Percentiles rank a stretch among this genome's conserved stretches.
phyloP scores from a whole-genome alignment of 2,888 invertebrate genomes.

The Ophion ellenae region DNA sequence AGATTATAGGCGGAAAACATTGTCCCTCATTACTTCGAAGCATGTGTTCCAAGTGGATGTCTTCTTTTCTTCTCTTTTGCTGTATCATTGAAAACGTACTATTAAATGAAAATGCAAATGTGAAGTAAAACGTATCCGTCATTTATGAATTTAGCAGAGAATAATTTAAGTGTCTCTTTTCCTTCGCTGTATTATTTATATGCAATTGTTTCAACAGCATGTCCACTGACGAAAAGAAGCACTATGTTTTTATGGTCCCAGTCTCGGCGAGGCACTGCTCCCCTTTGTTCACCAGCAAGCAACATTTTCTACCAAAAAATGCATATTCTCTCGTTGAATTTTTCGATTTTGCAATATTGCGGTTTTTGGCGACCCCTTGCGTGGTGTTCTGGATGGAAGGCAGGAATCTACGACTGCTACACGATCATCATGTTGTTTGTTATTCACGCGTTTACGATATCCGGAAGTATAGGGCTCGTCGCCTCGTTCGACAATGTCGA shows the following conservation, averaged over 20 bases:
- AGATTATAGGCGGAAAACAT: not conserved
- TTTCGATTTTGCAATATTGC: slow-evolving; percentile 52
- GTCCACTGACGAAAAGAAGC: not conserved
- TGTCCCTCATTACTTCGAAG: not conserved
- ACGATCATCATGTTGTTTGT: slow-evolving; percentile 51
- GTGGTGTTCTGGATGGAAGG: slow-evolving; percentile 58
- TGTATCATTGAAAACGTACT: not conserved
- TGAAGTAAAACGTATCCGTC: not conserved
- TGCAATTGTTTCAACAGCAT: not conserved
- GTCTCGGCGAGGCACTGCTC: not conserved
- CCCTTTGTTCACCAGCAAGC: not conserved
- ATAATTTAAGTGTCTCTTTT: not conserved
- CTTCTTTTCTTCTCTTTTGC: not conserved
- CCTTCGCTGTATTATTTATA: not conserved
- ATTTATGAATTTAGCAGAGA: not conserved
- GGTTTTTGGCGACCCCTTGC: slow-evolving; percentile 62
- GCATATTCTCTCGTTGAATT: slow-evolving; percentile 57
- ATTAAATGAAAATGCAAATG: not conserved
- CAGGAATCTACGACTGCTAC: slow-evolving; percentile 58
- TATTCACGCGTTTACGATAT: slow-evolving; percentile 49
- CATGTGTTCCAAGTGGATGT: not conserved
- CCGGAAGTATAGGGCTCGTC: slow-evolving; percentile 65
- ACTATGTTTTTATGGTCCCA: not conserved
- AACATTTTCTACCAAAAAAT: slow-evolving; percentile 25
- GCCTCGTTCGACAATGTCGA: slow-evolving; percentile 50